Conservation (phyloP, 2,797 vertebrate species). For the Galaxias olidus region DNA sequence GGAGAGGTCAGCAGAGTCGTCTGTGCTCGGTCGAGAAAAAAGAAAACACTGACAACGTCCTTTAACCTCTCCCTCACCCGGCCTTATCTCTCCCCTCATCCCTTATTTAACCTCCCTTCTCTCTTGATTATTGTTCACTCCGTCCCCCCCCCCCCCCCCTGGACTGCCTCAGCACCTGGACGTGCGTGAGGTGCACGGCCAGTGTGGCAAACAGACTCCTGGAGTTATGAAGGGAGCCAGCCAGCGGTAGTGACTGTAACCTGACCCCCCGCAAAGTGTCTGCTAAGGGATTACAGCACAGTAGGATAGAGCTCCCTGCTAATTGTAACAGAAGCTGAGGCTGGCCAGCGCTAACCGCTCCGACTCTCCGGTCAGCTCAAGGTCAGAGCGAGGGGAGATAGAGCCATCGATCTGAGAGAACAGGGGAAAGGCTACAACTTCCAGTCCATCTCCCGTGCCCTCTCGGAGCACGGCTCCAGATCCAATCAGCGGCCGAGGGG, state of each 20-base stretch:
- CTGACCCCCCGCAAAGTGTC: slow-evolving; percentile 50
- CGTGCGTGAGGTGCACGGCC: slow-evolving; percentile 40
- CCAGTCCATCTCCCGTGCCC: slow-evolving; percentile 54
- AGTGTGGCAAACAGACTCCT: slow-evolving; percentile 20
- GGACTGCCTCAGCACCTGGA: too few relatives aligned
- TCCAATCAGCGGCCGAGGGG: slow-evolving; percentile 52
- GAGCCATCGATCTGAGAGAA: slow-evolving; percentile 67
- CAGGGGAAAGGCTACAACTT: slow-evolving; percentile 58
- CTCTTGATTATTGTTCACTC: background rate
- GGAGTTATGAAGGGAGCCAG: background rate
- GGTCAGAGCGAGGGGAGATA: slow-evolving; percentile 69
- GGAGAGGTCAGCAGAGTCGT: slow-evolving; percentile 58
- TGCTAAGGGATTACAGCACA: slow-evolving; percentile 48
- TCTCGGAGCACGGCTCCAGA: slow-evolving; percentile 39
- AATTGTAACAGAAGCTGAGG: slow-evolving; percentile 80
- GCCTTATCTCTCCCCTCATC: slow-evolving; percentile 35
- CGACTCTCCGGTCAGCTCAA: slow-evolving; percentile 73
- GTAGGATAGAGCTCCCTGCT: slow-evolving; percentile 76
- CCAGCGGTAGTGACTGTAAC: slow-evolving; percentile 65
- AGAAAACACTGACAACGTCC: slow-evolving; percentile 47
- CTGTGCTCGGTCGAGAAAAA: slow-evolving; percentile 46
- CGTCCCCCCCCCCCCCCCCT: background rate
- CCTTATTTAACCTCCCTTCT: slow-evolving; percentile 4
- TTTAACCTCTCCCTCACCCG: slow-evolving; percentile 49
- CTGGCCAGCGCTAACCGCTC: slow-evolving; percentile 69